Conservation (phyloP, 1,140 invertebrate genomes). For the Archegozetes longisetosus region DNA sequence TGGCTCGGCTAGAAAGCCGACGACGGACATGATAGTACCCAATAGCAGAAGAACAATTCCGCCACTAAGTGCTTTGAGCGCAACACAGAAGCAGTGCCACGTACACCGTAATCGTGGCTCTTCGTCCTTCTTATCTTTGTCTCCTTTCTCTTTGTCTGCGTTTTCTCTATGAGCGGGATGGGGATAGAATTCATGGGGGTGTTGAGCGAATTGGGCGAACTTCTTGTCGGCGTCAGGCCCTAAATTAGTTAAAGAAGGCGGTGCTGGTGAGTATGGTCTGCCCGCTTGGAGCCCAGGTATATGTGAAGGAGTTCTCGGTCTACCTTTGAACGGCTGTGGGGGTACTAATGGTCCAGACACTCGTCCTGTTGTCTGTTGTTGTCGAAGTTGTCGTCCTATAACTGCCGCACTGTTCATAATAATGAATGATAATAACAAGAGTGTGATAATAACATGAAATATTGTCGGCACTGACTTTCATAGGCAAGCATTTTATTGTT, state of each 20-base stretch:
- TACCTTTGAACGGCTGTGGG: constrained; percentile 20
- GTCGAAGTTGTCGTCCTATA: constrained; percentile 25
- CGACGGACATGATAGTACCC: constrained; percentile 73
- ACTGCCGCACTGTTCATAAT: constrained; percentile 25
- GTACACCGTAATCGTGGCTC: constrained; percentile 14
- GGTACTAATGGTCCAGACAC: constrained; percentile 20
- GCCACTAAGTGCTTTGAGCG: constrained; percentile 64
- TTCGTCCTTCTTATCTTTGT: constrained; percentile 12
- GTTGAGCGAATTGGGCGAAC: constrained; percentile 8
- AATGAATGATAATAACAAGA: neutral
- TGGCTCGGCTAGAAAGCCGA: constrained; percentile 55
- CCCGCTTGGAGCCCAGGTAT: neutral
- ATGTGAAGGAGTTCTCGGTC: constrained; percentile 21
- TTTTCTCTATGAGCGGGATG: constrained; percentile 10
- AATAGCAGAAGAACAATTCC: constrained; percentile 64
- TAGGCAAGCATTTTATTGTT: no score
- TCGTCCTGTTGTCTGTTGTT: constrained; percentile 21
- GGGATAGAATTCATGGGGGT: constrained; percentile 12
- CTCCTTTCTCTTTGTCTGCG: constrained; percentile 3
- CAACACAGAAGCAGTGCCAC: constrained; percentile 58
- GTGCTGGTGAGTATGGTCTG: constrained; percentile 11
- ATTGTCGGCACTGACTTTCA: neutral
- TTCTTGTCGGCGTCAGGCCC: constrained; percentile 12
- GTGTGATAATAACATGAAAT: neutral
- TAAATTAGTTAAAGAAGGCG: constrained; percentile 15